These are phyloP conservation scores for Drosophila mojavensis DNA, from an alignment of 1,140 invertebrate species.

Conservation along the genomic window DNA sequence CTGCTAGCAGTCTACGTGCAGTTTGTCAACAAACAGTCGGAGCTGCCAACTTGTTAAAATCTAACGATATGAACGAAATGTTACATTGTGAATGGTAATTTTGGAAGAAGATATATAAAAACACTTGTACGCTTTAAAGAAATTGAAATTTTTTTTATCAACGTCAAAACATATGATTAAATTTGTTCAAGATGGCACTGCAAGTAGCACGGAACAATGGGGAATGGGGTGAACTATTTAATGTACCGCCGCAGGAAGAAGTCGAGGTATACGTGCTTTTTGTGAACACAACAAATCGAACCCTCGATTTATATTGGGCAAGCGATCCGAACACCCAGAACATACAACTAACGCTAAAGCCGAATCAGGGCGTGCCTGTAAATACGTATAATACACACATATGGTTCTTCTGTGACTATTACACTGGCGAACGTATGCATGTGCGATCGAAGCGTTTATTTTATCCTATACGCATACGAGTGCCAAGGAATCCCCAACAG, in stretches of 20 bases:
- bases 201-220: constrained; percentile 58
- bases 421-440: constrained; percentile 86
- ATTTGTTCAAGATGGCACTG: constrained; percentile 51
- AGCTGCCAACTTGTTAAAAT: not conserved
- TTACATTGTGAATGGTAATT: not conserved
- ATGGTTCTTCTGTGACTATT: constrained; percentile 88
- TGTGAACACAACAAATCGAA: constrained; percentile 87
- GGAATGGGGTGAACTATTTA: constrained; percentile 32
- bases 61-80: not conserved
- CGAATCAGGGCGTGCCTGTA: constrained; percentile 85
- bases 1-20: no score
- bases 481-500: constrained; percentile 59
- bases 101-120: constrained; percentile 28
- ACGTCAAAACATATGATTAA: no score
- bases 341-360: constrained; percentile 85
- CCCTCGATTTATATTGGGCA: constrained; percentile 90
- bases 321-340: constrained; percentile 88
- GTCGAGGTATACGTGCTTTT: constrained; percentile 87
- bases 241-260: constrained; percentile 16
- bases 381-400: constrained; percentile 90
- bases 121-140: constrained; percentile 37
- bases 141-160: not conserved
- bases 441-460: constrained; percentile 83
- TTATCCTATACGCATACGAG: constrained; percentile 58
- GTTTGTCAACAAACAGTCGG: no score